phyloP scores from a whole-genome alignment of 2,113 vertebrate species.

The Corapipo altera region DNA sequence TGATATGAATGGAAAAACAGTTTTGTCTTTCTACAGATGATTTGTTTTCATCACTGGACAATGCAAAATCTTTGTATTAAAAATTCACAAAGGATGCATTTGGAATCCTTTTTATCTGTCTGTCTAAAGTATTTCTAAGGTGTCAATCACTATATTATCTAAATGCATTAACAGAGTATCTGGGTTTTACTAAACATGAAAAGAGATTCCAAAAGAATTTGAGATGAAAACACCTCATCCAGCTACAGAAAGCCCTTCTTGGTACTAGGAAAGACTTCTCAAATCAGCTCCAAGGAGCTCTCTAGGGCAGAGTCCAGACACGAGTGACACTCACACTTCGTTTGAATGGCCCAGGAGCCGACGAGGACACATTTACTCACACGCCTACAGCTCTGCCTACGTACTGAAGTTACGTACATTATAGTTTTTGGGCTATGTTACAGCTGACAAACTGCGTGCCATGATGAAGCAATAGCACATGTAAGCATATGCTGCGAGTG shows the following conservation, averaged over 20 bases:
- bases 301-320: neutral
- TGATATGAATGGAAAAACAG: neutral
- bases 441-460: neutral
- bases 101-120: conserved; percentile 7
- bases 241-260: neutral
- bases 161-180: neutral
- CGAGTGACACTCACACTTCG: accelerated
- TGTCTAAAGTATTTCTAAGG: neutral
- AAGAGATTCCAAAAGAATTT: neutral
- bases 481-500: neutral
- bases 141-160: conserved; percentile 20
- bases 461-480: neutral
- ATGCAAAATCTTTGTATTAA: conserved; percentile 8
- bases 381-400: neutral
- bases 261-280: neutral
- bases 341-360: neutral
- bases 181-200: neutral
- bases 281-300: neutral
- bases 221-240: neutral
- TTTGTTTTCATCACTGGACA: conserved; percentile 47
- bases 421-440: neutral
- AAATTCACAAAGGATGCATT: neutral
- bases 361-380: neutral
- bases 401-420: neutral
- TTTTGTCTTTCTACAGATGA: neutral